Percentiles rank a stretch among this genome's conserved stretches.
phyloP scores from a whole-genome alignment of 2,888 invertebrate species.

The Eustalomyia histrio region DNA sequence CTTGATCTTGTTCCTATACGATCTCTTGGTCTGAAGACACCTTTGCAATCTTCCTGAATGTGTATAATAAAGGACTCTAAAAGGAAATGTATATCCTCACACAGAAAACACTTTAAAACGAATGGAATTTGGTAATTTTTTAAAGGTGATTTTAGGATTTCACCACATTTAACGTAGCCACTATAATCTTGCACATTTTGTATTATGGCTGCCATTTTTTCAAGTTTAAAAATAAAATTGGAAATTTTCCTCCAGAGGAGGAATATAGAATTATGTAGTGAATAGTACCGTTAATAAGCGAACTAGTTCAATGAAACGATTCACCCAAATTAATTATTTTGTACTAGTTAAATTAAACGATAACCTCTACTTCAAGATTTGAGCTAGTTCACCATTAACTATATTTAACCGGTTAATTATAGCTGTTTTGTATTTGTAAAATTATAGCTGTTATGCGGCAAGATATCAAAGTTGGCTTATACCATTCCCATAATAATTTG shows the following conservation, averaged over 20 bases:
- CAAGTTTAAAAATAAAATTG: not conserved
- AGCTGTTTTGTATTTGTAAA: no score
- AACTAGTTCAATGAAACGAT: no score
- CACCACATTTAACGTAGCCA: conserved; percentile 57
- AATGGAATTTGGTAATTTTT: conserved; percentile 44
- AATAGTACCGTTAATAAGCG: no score
- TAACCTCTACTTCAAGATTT: no score
- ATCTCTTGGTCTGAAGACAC: not conserved
- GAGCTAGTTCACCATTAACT: no score
- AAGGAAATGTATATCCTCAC: conserved; percentile 41
- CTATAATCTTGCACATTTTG: conserved; percentile 28
- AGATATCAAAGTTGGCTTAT: no score
- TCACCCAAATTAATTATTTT: no score
- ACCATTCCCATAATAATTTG: no score
- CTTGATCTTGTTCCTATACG: not conserved
- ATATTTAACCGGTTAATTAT: no score
- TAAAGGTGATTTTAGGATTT: conserved; percentile 55
- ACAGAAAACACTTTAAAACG: conserved; percentile 50
- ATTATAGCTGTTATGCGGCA: no score
- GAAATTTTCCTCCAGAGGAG: not conserved
- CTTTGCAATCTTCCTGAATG: conserved; percentile 37
- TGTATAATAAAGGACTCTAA: conserved; percentile 52
- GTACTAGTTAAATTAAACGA: no score
- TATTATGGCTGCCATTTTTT: conserved; percentile 44
- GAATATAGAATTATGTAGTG: not conserved